Evolutionary conservation across 2,888 invertebrate genomes (phyloP), one percentile per base, ranked within the genome.

Genomic region (Hyalella azteca): DNA sequence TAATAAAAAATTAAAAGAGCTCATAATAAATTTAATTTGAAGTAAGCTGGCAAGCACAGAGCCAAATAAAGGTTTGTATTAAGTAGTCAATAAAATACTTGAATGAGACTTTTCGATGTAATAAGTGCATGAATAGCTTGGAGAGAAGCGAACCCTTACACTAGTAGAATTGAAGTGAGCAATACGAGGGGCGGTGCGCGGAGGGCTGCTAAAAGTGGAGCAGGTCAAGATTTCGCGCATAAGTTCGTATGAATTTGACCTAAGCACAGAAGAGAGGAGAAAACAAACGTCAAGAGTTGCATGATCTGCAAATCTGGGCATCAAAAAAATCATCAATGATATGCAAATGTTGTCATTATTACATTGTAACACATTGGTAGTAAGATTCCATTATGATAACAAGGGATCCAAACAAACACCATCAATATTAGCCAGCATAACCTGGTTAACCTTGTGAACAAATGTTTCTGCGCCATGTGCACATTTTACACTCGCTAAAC

Each of bases 171-270:
- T 66, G 66, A 66, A 66, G 66, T 66, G 66, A 66, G 66, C 66
- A 66, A 66, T 29, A 66, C 36, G 36, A 22, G 66, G 32, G 36
- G 66, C 66, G 66, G 66, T 5, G 75, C 75, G 75, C 40, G 11
- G 75, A 22, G 40, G 40, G 40, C 45, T 45, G 40, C 45, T 75
- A 75, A 75, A 75, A 75, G 75, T 75, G 75, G 41, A 75, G 75
- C 45, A 75, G 75, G 45, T 75, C 75, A 45, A 75, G 45, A 45
- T 75, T 75, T 40, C 26, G 40, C 75, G 75, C 75, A 75, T 45
- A 75, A 45, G 75, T 75, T 75, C 75, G 75, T 45, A 75, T 75
- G 45, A 41, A 75, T 45, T 66, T 75, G 39, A 75, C 75, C 75
- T 75, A 75, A 41, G 45, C 45, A 45, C 45, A 41, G 39, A 29